These are phyloP conservation scores for Eretmocerus hayati DNA, from an alignment of 2,888 invertebrate species.

Conservation along the genomic window DNA sequence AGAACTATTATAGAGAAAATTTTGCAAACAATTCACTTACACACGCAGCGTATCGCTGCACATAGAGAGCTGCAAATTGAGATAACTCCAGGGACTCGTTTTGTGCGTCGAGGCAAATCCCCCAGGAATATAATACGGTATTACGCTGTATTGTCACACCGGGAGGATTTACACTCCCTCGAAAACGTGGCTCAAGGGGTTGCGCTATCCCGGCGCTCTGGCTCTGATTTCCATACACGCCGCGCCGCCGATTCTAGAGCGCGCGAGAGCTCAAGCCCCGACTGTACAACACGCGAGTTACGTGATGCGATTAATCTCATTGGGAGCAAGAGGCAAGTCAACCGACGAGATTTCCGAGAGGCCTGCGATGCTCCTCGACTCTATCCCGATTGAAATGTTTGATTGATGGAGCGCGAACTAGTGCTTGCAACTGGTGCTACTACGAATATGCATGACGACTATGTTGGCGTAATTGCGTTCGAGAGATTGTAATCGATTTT, in stretches of 20 bases:
- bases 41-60: background rate
- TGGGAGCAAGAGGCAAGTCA: background rate
- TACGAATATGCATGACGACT: too few relatives aligned
- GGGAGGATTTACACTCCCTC: slow-evolving; percentile 34
- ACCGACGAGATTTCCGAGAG: background rate
- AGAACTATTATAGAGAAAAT: background rate
- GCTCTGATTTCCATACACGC: slow-evolving; percentile 14
- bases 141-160: slow-evolving; percentile 33
- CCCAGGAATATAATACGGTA: slow-evolving; percentile 35
- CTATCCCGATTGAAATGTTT: background rate
- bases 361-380: background rate
- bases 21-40: slow-evolving; percentile 10
- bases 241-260: background rate
- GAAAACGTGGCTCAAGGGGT: slow-evolving; percentile 39
- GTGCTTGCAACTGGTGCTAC: too few relatives aligned
- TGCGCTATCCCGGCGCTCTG: slow-evolving; percentile 29
- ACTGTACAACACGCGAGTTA: background rate
- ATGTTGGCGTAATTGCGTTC: too few relatives aligned
- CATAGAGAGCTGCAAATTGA: slow-evolving; percentile 33
- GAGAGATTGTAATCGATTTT: too few relatives aligned
- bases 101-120: slow-evolving; percentile 10
- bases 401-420: background rate
- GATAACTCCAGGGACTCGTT: slow-evolving; percentile 33
- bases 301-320: background rate
- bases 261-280: too few relatives aligned